Percentiles rank a stretch among this genome's conserved stretches.
Evolutionary conservation across 2,888 invertebrate genomes (phyloP).

Genomic region (Caprella mutica): DNA sequence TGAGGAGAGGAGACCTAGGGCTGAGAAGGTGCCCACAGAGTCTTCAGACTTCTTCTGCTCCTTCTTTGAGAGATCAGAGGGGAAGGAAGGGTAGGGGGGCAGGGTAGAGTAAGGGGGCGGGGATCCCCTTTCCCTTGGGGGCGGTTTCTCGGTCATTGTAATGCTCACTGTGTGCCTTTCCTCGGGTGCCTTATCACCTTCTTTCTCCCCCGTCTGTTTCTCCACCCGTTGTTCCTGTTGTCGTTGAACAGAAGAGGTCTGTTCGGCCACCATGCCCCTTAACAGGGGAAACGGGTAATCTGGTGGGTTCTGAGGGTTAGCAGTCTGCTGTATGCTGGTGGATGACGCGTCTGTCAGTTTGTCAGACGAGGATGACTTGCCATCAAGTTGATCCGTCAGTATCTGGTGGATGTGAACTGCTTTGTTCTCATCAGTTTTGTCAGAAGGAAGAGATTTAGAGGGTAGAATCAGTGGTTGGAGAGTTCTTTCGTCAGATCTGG

Average conservation of each 20-base stretch:
- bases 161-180: background rate
- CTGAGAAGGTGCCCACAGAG: too few relatives aligned
- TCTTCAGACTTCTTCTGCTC: too few relatives aligned
- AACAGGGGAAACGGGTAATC: conserved; percentile 5
- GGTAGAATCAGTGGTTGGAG: conserved; percentile 2
- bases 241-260: background rate
- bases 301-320: conserved; percentile 2
- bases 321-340: background rate
- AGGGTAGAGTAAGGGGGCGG: too few relatives aligned
- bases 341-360: background rate
- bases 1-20: too few relatives aligned
- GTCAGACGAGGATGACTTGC: too few relatives aligned
- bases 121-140: too few relatives aligned
- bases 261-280: conserved; percentile 4
- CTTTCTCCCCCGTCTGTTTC: background rate
- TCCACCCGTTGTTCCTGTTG: background rate
- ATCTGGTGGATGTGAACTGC: conserved; percentile 5
- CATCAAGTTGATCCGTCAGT: too few relatives aligned
- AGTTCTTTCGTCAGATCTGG: conserved; percentile 4
- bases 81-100: too few relatives aligned
- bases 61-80: too few relatives aligned
- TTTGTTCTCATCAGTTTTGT: background rate
- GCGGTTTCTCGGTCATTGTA: background rate
- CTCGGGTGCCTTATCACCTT: background rate
- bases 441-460: background rate